Conservation (phyloP, 2,888 invertebrate genomes). For the Mactromeris polynyma region DNA sequence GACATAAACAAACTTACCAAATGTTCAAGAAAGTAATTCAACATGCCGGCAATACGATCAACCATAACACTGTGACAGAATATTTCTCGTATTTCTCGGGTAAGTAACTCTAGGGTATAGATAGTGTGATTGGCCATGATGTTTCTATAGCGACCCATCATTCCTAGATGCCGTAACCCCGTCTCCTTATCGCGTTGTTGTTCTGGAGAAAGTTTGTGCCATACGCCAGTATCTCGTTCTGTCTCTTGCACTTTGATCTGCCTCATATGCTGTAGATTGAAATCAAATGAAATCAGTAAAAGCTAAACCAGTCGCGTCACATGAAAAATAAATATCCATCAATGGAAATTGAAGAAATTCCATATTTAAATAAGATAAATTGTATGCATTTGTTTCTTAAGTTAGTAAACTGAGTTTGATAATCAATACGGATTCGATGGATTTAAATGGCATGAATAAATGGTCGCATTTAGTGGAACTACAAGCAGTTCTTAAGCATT, state of each 20-base stretch:
- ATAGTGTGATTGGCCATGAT: slow-evolving; percentile 96
- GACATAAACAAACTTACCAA: slow-evolving; percentile 88
- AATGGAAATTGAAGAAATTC: no score
- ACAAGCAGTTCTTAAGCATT: no score
- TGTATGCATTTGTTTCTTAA: no score
- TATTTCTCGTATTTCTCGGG: slow-evolving; percentile 88
- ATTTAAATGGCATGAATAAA: no score
- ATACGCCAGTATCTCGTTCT: slow-evolving; percentile 91
- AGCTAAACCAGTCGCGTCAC: no score
- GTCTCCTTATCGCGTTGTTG: slow-evolving; percentile 91
- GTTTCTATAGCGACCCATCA: slow-evolving; percentile 95
- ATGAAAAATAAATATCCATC: no score
- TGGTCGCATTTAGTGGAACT: no score
- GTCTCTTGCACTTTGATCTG: slow-evolving; percentile 93
- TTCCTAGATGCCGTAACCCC: slow-evolving; percentile 90
- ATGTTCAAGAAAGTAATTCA: slow-evolving; percentile 96
- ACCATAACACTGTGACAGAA: slow-evolving; percentile 97
- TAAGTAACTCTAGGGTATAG: slow-evolving; percentile 90
- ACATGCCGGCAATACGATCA: slow-evolving; percentile 97
- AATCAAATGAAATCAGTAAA: neutral
- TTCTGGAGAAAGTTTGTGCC: slow-evolving; percentile 91
- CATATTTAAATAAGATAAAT: no score
- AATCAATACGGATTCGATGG: no score
- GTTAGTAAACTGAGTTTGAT: no score
- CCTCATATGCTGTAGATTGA: slow-evolving; percentile 90